Evolutionary conservation across 1,140 invertebrate species (phyloP), one percentile per base, ranked within the genome.

Genomic region (Araneus ventricosus): DNA sequence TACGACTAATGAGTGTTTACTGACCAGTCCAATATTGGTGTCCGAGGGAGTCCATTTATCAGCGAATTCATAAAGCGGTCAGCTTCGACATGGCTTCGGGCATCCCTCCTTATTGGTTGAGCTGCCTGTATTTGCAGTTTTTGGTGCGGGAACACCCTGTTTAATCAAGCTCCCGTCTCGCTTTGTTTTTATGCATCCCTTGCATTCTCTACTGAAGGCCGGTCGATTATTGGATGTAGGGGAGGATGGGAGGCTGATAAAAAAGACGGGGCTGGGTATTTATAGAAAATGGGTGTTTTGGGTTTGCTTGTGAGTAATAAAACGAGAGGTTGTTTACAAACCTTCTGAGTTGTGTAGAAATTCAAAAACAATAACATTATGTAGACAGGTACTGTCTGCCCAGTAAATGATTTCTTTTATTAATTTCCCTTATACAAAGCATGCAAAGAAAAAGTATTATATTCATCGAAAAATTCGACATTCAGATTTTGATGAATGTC

Each of bases 31-130:
- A 10, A 88, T 88, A 88, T 70, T 6, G 41, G 41, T 52, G 37
- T 20, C 20, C 24, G 22, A 22, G 5, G 27, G 22, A 87, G 34
- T 14, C n/a, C 87, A 75, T 88, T 75, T 88, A 88, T 88, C 87
- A 88, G 87, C 24, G n/a, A 17, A 88, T 88, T 88, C 87, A 88
- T 88, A 75, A 70, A 88, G 63, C 39, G 22, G 63, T 70, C 87
- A 41, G 6, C n/a, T 34, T 84, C 45, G 39, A 82, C 20, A 30
- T 20, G 34, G 79, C 79, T 27, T 75, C 27, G 67, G 27, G 7
- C 41, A 52, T 41, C 82, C 30, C 14, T 57, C 27, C 45, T 84
- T 52, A 70, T 88, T 88, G 24, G 63, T n/a, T 88, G 39, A n/a
- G 84, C n/a, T 61, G n/a, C 30, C 34, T 41, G 59, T 67, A 88